phyloP scores from a whole-genome alignment of 1,140 invertebrate species.

The Cepaea nemoralis region DNA sequence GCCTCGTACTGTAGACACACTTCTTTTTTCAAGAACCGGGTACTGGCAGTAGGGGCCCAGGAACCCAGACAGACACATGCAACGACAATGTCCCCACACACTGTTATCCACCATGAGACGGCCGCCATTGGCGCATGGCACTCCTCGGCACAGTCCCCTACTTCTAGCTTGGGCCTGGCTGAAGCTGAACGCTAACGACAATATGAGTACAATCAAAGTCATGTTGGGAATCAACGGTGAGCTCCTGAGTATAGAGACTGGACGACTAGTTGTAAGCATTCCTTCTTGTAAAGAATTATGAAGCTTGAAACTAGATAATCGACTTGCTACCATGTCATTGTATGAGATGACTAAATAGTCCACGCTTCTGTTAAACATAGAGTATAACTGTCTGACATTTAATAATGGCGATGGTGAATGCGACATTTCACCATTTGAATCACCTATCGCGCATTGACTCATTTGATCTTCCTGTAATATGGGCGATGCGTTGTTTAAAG shows the following conservation, averaged over 20 bases:
- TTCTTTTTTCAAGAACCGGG: background rate
- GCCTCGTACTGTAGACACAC: background rate
- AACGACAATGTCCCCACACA: conserved; percentile 27
- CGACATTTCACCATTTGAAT: no score
- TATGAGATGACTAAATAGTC: background rate
- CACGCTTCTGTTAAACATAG: background rate
- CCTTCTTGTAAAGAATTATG: no score
- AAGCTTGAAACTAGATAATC: background rate
- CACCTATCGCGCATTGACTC: no score
- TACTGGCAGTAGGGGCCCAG: conserved; percentile 33
- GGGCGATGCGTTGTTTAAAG: no score
- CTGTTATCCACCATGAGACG: conserved; percentile 9
- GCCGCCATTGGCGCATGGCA: conserved; percentile 34
- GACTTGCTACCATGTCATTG: background rate
- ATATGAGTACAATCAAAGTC: background rate
- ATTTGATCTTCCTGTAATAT: no score
- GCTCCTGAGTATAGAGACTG: background rate
- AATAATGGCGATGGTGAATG: no score
- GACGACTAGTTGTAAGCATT: background rate
- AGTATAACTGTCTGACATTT: no score
- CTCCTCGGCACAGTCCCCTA: conserved; percentile 16
- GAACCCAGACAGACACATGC: conserved; percentile 15
- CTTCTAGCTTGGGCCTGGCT: background rate
- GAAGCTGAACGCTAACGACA: background rate
- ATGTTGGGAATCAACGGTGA: background rate